Conservation (phyloP, 2,113 vertebrate species). For the Pongo abelii region DNA sequence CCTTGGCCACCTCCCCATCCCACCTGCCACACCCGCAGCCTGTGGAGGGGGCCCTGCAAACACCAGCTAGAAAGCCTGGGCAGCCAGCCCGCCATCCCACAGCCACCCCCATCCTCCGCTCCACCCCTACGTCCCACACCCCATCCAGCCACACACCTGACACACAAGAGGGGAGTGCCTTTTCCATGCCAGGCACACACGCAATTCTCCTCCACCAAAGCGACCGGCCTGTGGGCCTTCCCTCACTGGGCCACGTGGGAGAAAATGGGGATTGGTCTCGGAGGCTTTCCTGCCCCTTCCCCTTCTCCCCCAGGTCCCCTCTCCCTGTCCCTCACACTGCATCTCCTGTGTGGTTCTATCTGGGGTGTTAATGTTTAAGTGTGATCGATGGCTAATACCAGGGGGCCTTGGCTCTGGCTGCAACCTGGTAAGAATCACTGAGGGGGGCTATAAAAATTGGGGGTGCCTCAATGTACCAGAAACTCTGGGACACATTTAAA, state of each 20-base stretch:
- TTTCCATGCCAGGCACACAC: not conserved
- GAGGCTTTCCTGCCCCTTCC: no score
- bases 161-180: not conserved
- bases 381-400: not conserved
- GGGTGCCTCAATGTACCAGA: not conserved
- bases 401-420: not conserved
- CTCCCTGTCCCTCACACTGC: not conserved
- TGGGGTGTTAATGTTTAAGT: not conserved
- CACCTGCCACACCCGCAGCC: accelerated
- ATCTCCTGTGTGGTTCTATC: not conserved
- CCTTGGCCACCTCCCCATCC: not conserved
- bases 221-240: not conserved
- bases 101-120: no score
- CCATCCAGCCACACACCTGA: not conserved
- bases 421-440: no score
- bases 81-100: not conserved
- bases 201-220: not conserved
- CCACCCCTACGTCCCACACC: accelerated
- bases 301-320: not conserved
- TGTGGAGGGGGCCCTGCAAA: not conserved
- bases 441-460: not conserved
- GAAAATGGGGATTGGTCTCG: not conserved
- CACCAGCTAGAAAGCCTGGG: not conserved
- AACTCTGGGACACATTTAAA: no score
- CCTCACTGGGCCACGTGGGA: no score